Evolutionary conservation across 1,140 invertebrate genomes (phyloP).

Genomic region (Hypsibius dujardini): DNA sequence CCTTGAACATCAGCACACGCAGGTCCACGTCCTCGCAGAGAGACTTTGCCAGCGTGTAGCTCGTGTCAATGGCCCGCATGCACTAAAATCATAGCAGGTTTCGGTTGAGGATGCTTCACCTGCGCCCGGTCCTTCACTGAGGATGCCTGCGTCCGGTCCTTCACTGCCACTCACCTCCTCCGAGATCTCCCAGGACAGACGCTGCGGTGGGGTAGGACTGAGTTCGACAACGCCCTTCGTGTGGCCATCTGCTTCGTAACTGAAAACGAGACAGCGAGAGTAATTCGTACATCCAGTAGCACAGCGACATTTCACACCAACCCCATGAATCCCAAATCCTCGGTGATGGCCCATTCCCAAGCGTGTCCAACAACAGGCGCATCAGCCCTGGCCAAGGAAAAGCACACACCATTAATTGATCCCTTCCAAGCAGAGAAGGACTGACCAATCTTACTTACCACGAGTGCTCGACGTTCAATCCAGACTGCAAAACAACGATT

Average conservation of each 20-base stretch:
- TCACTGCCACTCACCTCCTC: conserved; percentile 29
- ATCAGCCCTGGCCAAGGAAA: conserved; percentile 57
- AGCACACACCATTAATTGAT: conserved; percentile 17
- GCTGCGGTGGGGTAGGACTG: conserved; percentile 56
- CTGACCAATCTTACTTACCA: conserved; percentile 73
- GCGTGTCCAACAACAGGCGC: conserved; percentile 80
- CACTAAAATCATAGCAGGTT: too few species aligned
- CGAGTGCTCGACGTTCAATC: conserved; percentile 88
- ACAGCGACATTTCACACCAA: too few species aligned
- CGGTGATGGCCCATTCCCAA: conserved; percentile 70
- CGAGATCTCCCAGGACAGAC: conserved; percentile 65
- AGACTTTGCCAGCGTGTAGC: conserved; percentile 33
- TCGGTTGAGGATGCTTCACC: too few species aligned
- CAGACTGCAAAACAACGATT: conserved; percentile 47
- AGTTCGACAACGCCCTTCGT: conserved; percentile 34
- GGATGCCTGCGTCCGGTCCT: background rate
- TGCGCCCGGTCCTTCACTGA: conserved; percentile 5
- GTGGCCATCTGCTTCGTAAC: conserved; percentile 25
- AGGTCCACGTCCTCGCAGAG: conserved; percentile 64
- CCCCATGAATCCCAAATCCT: conserved; percentile 37
- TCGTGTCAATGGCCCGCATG: background rate
- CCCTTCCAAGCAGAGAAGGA: too few species aligned
- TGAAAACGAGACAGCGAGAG: too few species aligned
- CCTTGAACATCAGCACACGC: conserved; percentile 56
- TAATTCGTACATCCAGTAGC: too few species aligned